A percentile compares a stretch with the other conserved stretches of the same genome.
These are phyloP conservation scores for Urechis unicinctus DNA, from an alignment of 2,888 invertebrate species.

Conservation along the genomic window DNA sequence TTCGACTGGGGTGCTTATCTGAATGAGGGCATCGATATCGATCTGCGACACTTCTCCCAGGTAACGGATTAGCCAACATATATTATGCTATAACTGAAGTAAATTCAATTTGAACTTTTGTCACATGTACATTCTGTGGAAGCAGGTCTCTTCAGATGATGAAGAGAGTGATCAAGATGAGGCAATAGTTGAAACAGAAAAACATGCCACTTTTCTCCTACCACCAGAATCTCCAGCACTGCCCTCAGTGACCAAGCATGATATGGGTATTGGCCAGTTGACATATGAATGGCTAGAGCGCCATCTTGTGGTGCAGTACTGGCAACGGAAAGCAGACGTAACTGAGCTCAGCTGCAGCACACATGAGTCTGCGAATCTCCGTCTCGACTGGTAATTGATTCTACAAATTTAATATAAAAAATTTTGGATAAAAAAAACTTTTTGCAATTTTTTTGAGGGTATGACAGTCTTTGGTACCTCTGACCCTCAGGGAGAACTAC, in stretches of 20 bases:
- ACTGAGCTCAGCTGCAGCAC: too few relatives aligned
- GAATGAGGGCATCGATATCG: conserved; percentile 31
- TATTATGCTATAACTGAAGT: too few relatives aligned
- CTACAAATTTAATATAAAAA: too few relatives aligned
- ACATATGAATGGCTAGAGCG: conserved; percentile 24
- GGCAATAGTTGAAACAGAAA: too few relatives aligned
- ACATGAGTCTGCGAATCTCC: background rate
- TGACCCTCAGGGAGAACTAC: conserved; percentile 40
- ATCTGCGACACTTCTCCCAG: too few relatives aligned
- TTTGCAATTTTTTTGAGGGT: too few relatives aligned
- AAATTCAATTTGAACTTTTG: background rate
- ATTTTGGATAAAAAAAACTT: too few relatives aligned
- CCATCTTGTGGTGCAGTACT: conserved; percentile 38
- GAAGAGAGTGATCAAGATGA: conserved; percentile 5
- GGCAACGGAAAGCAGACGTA: conserved; percentile 18
- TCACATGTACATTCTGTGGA: background rate
- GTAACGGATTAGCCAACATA: too few relatives aligned
- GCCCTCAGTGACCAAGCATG: too few relatives aligned
- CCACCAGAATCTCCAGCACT: background rate
- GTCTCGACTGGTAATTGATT: conserved; percentile 4
- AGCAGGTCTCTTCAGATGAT: conserved; percentile 13
- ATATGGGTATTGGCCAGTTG: too few relatives aligned
- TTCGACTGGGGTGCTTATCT: conserved; percentile 44
- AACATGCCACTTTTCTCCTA: too few relatives aligned
- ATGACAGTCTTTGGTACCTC: too few relatives aligned